Evolutionary conservation across 2,113 vertebrate genomes (phyloP).

Genomic region (Cervus canadensis): DNA sequence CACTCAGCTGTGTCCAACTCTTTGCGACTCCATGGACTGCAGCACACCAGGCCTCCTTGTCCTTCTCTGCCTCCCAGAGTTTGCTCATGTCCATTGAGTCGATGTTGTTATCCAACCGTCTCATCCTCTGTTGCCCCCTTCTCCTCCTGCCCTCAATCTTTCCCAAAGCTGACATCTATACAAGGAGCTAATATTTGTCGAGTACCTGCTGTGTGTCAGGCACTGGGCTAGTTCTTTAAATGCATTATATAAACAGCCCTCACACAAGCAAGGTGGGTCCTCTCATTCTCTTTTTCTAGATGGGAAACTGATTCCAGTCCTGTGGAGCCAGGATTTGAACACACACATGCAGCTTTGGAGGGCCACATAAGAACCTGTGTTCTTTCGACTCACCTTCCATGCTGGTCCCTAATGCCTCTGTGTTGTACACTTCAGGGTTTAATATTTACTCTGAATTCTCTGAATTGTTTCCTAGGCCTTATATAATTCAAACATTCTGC

Average conservation of each 20-base stretch:
- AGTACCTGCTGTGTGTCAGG: background rate
- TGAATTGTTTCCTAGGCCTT: background rate
- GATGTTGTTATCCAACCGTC: background rate
- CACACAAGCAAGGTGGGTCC: background rate
- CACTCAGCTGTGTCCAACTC: background rate
- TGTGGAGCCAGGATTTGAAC: background rate
- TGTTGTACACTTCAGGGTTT: background rate
- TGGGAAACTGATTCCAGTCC: background rate
- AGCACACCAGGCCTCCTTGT: background rate
- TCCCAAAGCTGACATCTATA: background rate
- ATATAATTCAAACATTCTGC: background rate
- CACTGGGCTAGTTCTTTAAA: background rate
- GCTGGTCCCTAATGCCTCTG: background rate
- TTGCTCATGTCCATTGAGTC: background rate
- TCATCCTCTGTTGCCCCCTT: background rate
- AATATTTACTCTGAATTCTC: background rate
- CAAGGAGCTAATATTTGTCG: background rate
- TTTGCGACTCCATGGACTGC: background rate
- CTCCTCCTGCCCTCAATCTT: background rate
- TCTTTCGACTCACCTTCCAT: background rate
- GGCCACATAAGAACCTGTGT: background rate
- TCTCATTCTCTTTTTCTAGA: background rate
- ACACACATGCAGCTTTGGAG: background rate
- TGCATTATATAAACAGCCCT: background rate
- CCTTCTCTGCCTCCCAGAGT: background rate